Conservation (phyloP, 2,888 invertebrate genomes). For the Ptilodon capucinus region DNA sequence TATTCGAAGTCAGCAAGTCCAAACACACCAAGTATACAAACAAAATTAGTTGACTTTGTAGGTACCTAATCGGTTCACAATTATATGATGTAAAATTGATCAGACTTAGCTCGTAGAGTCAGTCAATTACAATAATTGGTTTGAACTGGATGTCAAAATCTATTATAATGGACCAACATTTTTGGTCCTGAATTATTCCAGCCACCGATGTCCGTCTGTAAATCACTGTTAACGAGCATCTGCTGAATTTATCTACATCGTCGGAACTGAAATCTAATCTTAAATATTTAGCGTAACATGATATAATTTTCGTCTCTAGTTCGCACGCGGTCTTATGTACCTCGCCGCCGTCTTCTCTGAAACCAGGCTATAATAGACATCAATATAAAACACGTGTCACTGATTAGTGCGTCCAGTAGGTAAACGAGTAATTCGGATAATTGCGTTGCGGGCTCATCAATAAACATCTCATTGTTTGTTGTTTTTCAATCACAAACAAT, state of each 20-base stretch:
- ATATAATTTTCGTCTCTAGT: too few species aligned
- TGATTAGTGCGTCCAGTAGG: conserved; percentile 18
- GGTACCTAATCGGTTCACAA: neutral
- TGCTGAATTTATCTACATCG: neutral
- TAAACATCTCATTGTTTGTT: conserved; percentile 29
- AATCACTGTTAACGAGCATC: neutral
- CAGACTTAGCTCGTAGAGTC: neutral
- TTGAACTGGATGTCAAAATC: neutral
- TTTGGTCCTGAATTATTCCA: neutral
- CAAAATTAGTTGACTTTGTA: too few species aligned
- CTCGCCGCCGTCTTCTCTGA: too few species aligned
- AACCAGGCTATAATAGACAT: neutral
- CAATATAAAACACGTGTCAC: conserved; percentile 8
- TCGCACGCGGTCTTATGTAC: too few species aligned
- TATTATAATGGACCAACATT: neutral
- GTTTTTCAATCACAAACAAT: conserved; percentile 29
- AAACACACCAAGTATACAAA: too few species aligned
- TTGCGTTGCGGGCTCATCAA: conserved; percentile 29
- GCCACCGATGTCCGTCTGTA: neutral
- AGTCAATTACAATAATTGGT: conserved; percentile 4
- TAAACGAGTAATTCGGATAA: conserved; percentile 24
- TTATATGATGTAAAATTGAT: too few species aligned
- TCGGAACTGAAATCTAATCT: neutral
- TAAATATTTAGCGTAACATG: too few species aligned
- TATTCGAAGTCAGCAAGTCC: too few species aligned